Evolutionary conservation across 1,140 invertebrate genomes (phyloP).

Genomic region (Bathynomus jamesi): DNA sequence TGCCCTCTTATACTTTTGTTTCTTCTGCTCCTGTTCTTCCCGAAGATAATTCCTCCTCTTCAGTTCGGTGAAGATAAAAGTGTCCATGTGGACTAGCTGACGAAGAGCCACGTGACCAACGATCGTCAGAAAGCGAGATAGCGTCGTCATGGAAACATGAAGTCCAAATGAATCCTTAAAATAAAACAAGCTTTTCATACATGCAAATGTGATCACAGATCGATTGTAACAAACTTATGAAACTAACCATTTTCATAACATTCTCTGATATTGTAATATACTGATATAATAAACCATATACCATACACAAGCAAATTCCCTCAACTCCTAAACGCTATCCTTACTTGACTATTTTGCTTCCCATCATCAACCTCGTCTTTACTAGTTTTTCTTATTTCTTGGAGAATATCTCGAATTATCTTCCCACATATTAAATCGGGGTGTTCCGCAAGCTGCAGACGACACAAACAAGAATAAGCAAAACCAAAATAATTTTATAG

Average conservation of each 20-base stretch:
- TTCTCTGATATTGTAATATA: too few species aligned
- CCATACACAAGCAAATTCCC: too few species aligned
- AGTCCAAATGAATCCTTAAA: not conserved
- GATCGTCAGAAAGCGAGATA: conserved; percentile 54
- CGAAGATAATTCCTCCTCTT: conserved; percentile 50
- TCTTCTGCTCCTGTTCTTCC: conserved; percentile 41
- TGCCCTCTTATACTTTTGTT: conserved; percentile 13
- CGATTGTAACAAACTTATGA: too few species aligned
- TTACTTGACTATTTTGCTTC: too few species aligned
- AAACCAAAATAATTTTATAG: too few species aligned
- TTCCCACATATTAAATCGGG: conserved; percentile 47
- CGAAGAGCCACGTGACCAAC: conserved; percentile 64
- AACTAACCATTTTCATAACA: too few species aligned
- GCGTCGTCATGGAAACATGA: conserved; percentile 16
- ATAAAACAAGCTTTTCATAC: not conserved
- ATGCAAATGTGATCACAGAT: not conserved
- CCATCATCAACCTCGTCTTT: too few species aligned
- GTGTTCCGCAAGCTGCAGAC: conserved; percentile 44
- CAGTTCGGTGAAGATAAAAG: conserved; percentile 62
- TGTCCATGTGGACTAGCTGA: conserved; percentile 69
- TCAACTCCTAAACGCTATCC: too few species aligned
- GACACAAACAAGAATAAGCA: not conserved
- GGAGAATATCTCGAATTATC: conserved; percentile 38
- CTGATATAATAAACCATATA: too few species aligned
- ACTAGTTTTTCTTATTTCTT: conserved; percentile 1